These are phyloP conservation scores for Aspidiotus rigidus DNA, from an alignment of 2,888 invertebrate genomes.

Conservation along the genomic window DNA sequence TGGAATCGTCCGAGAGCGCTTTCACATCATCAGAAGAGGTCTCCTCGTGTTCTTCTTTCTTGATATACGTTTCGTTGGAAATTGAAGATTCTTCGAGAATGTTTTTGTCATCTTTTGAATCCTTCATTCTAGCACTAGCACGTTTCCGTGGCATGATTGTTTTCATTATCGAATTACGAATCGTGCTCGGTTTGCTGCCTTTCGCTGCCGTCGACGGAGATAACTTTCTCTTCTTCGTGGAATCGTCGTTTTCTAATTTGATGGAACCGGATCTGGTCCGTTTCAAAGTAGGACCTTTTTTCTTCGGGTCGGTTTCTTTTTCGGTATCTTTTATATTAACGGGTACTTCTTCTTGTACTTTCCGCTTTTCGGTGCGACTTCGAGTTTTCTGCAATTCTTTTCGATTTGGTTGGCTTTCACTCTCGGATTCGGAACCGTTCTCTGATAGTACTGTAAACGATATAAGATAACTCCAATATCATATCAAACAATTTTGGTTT, in stretches of 20 bases:
- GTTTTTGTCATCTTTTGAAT: neutral
- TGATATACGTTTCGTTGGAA: neutral
- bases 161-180: slow-evolving; percentile 26
- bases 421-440: slow-evolving; percentile 20
- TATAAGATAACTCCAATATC: too few relatives aligned
- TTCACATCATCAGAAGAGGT: neutral
- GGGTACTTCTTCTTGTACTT: slow-evolving; percentile 14
- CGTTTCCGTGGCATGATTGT: slow-evolving; percentile 18
- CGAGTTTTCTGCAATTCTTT: slow-evolving; percentile 20
- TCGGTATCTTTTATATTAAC: neutral
- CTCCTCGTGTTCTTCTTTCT: slow-evolving; percentile 6
- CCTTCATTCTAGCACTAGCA: neutral
- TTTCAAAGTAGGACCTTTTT: slow-evolving; percentile 16
- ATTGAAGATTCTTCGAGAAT: neutral
- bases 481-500: too few relatives aligned
- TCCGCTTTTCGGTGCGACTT: slow-evolving; percentile 25
- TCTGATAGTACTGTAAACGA: neutral
- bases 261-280: slow-evolving; percentile 21
- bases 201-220: neutral
- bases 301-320: neutral
- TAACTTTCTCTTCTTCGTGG: slow-evolving; percentile 16
- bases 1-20: neutral
- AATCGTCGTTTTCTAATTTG: slow-evolving; percentile 15
- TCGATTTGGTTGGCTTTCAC: slow-evolving; percentile 9
- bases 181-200: neutral